Conservation (phyloP, 2,113 vertebrate species). For the Gallinago paraguaiae region DNA sequence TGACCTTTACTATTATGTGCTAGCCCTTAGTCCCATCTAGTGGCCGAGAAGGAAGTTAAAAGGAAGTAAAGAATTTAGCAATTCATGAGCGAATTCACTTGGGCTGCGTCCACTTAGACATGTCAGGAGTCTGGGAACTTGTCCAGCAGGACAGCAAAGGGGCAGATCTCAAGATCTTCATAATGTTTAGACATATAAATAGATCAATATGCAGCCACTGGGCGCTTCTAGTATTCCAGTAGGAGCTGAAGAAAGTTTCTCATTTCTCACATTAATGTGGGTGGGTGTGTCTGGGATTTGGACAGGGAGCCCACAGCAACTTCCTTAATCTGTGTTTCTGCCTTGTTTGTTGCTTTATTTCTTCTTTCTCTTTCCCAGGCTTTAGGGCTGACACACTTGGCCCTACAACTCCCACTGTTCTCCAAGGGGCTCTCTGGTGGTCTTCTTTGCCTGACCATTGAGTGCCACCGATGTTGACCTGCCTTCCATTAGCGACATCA, state of each 20-base stretch:
- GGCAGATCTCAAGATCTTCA: not conserved
- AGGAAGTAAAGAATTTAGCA: not conserved
- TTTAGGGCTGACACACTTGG: not conserved
- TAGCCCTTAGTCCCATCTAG: conserved; percentile 42
- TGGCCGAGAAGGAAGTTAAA: not conserved
- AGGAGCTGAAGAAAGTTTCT: not conserved
- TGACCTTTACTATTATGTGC: not conserved
- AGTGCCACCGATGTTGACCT: not conserved
- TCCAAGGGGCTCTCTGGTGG: not conserved
- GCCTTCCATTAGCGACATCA: not conserved
- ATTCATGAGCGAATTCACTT: not conserved
- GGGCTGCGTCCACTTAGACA: not conserved
- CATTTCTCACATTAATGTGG: not conserved
- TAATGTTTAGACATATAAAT: not conserved
- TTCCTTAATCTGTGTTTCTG: not conserved
- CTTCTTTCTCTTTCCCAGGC: not conserved
- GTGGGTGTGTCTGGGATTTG: not conserved
- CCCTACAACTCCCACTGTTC: not conserved
- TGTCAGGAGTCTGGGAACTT: not conserved
- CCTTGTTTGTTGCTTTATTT: not conserved
- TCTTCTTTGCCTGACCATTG: rapidly evolving
- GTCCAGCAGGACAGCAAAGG: not conserved
- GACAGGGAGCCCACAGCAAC: too few relatives aligned
- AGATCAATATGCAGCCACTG: not conserved
- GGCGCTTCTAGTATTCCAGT: not conserved